Percentiles rank a stretch among this genome's conserved stretches.
phyloP scores from a whole-genome alignment of 2,113 vertebrate genomes.

The Macquaria australasica region DNA sequence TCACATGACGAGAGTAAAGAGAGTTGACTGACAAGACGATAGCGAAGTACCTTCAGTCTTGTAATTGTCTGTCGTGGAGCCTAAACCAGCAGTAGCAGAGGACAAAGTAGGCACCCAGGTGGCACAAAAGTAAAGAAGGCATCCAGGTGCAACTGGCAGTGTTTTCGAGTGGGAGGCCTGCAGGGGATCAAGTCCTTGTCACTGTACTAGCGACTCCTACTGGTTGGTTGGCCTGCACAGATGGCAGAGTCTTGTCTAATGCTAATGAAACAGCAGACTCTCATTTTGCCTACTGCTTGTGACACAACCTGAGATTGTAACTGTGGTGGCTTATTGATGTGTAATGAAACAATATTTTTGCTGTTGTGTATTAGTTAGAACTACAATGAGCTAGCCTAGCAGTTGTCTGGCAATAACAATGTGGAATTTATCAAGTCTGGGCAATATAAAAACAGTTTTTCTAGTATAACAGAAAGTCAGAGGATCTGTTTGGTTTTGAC shows the following conservation, averaged over 20 bases:
- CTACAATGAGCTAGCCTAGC: background rate
- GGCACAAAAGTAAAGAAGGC: background rate
- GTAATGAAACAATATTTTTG: background rate
- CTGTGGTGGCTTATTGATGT: background rate
- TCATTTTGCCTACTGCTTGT: background rate
- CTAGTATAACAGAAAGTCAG: too few relatives aligned
- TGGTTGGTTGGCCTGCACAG: background rate
- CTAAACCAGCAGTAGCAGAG: too few relatives aligned
- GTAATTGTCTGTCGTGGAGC: too few relatives aligned
- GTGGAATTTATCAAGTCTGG: background rate
- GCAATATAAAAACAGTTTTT: background rate
- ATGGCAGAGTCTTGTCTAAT: background rate
- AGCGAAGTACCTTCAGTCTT: too few relatives aligned
- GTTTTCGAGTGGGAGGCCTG: slow-evolving; percentile 2
- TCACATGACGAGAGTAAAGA: too few relatives aligned
- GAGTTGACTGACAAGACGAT: too few relatives aligned
- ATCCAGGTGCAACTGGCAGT: background rate
- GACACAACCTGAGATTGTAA: background rate
- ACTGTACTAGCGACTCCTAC: background rate
- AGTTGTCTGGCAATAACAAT: background rate
- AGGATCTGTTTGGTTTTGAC: background rate
- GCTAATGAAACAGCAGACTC: background rate
- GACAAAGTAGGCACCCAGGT: background rate
- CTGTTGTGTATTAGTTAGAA: background rate
- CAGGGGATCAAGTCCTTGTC: background rate